These are phyloP conservation scores for Bos javanicus DNA, from an alignment of 2,113 vertebrate species.

Conservation along the genomic window DNA sequence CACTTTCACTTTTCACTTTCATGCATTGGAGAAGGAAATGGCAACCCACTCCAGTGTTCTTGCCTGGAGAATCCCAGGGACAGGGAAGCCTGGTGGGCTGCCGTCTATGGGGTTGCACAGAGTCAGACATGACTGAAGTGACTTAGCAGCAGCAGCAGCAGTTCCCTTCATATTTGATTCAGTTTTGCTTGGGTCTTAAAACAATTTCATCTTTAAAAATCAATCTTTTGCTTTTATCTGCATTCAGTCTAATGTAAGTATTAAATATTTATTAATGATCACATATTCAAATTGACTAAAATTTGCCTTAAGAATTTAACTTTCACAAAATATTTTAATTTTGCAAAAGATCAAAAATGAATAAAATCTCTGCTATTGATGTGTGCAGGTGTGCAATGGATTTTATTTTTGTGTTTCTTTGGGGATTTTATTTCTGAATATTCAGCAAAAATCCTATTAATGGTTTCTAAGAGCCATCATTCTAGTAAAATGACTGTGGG, in stretches of 20 bases:
- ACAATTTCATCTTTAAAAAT: neutral
- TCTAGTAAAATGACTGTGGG: neutral
- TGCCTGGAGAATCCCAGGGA: too few relatives aligned
- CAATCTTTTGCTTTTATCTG: neutral
- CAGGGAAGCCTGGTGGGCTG: too few relatives aligned
- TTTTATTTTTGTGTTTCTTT: neutral
- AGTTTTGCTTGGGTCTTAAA: neutral
- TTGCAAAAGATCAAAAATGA: neutral
- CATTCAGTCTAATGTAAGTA: neutral
- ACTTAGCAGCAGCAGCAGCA: too few relatives aligned
- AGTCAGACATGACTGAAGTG: too few relatives aligned
- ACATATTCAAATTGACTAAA: neutral
- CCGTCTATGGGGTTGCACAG: too few relatives aligned
- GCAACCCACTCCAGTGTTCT: too few relatives aligned
- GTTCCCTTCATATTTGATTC: neutral
- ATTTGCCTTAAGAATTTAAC: neutral
- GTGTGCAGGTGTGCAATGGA: neutral
- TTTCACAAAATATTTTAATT: neutral
- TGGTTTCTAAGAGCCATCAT: neutral
- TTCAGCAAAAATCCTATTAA: neutral
- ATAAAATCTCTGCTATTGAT: neutral
- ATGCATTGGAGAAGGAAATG: too few relatives aligned
- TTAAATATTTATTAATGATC: neutral
- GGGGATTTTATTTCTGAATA: neutral
- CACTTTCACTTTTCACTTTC: too few relatives aligned